Evolutionary conservation across 2,888 invertebrate genomes (phyloP).

Genomic region (Suillia variegata): DNA sequence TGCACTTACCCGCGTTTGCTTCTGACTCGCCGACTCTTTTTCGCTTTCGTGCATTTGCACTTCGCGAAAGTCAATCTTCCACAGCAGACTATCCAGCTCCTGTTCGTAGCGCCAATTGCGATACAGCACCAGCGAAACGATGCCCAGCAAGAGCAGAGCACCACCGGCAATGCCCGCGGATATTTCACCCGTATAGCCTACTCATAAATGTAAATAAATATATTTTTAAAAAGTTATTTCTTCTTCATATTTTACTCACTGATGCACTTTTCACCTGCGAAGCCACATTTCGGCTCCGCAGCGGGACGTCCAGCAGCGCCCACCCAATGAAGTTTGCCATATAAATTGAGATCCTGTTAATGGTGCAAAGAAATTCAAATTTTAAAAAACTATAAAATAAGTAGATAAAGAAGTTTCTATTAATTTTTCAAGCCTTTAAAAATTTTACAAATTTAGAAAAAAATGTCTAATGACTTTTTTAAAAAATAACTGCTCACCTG

Average conservation of each 20-base stretch:
- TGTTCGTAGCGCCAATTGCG: constrained; percentile 95
- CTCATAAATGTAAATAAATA: not conserved
- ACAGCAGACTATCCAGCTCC: constrained; percentile 87
- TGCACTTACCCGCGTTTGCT: constrained; percentile 54
- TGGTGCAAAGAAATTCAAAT: constrained; percentile 1
- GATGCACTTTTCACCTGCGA: constrained; percentile 85
- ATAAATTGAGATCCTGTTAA: constrained; percentile 75
- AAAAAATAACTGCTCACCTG: constrained; percentile 20
- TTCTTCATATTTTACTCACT: constrained; percentile 68
- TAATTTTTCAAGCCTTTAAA: too few relatives aligned
- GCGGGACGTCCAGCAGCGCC: constrained; percentile 70
- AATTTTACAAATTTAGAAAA: too few relatives aligned
- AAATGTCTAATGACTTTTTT: too few relatives aligned
- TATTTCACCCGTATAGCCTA: constrained; percentile 84
- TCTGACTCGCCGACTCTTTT: constrained; percentile 60
- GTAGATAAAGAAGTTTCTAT: too few relatives aligned
- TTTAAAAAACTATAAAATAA: too few relatives aligned
- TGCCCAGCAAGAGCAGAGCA: constrained; percentile 70
- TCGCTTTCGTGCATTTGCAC: constrained; percentile 74
- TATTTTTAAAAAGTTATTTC: not conserved
- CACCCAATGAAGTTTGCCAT: constrained; percentile 78
- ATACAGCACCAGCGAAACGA: constrained; percentile 79
- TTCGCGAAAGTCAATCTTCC: constrained; percentile 93
- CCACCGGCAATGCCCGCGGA: constrained; percentile 81
- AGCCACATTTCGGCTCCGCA: constrained; percentile 89